Percentiles rank a stretch among this genome's conserved stretches.
phyloP scores from a whole-genome alignment of 2,797 vertebrate species.

The Tauraco hartlaubi region DNA sequence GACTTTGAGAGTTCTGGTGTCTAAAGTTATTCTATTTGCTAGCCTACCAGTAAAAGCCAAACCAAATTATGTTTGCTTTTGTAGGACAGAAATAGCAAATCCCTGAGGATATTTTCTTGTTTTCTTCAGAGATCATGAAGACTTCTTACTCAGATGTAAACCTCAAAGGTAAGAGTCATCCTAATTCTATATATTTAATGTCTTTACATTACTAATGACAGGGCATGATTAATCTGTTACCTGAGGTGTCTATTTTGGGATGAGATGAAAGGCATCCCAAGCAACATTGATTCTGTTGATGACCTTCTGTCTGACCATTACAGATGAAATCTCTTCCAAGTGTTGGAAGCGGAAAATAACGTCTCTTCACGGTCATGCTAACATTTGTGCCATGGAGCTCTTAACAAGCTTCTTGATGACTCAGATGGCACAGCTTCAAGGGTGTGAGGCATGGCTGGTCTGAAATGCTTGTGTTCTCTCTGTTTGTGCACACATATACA shows the following conservation, averaged over 20 bases:
- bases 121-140: neutral
- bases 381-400: neutral
- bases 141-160: neutral
- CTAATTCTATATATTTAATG: neutral
- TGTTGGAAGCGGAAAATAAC: neutral
- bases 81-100: neutral
- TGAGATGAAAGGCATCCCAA: neutral
- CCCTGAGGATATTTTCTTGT: neutral
- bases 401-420: neutral
- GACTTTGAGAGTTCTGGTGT: neutral
- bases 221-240: neutral
- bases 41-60: neutral
- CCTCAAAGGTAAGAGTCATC: neutral
- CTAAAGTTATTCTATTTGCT: neutral
- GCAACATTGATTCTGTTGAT: neutral
- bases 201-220: neutral
- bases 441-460: neutral
- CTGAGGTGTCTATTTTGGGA: neutral
- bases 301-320: neutral
- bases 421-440: neutral
- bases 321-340: neutral
- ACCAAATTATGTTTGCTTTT: neutral
- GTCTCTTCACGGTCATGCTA: neutral
- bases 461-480: neutral
- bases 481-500: neutral